phyloP scores from a whole-genome alignment of 2,888 invertebrate genomes.

The Drosophila neotestacea region DNA sequence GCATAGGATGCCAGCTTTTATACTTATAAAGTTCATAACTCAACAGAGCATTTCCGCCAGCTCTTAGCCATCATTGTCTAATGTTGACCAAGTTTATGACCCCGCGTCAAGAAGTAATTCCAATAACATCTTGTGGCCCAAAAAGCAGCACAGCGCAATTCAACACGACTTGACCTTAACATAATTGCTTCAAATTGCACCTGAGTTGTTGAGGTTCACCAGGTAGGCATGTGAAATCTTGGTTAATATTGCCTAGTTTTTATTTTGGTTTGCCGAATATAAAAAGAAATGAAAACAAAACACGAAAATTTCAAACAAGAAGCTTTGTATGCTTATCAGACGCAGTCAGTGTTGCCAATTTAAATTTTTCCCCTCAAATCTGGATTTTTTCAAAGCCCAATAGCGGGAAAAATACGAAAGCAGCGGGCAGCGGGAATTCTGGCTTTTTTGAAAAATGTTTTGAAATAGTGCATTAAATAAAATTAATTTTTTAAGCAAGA shows the following conservation, averaged over 20 bases:
- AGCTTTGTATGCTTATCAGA: conserved; percentile 60
- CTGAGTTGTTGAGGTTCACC: conserved; percentile 42
- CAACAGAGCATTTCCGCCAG: conserved; percentile 37
- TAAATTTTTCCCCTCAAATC: too few relatives aligned
- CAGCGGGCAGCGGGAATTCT: too few relatives aligned
- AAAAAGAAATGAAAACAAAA: conserved; percentile 26
- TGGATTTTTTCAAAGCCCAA: too few relatives aligned
- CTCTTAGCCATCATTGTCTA: conserved; percentile 30
- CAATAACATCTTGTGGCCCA: conserved; percentile 49
- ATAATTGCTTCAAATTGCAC: conserved; percentile 58
- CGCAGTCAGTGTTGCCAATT: not conserved
- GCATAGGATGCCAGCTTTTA: conserved; percentile 12
- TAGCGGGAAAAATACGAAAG: too few relatives aligned
- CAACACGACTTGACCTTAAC: conserved; percentile 59
- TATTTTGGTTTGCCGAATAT: conserved; percentile 29
- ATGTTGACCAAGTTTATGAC: conserved; percentile 45
- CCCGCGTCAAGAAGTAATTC: conserved; percentile 44
- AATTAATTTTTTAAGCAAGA: too few relatives aligned
- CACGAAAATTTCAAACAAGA: conserved; percentile 43
- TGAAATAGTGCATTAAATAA: too few relatives aligned
- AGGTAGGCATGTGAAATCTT: conserved; percentile 58
- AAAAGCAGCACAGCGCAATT: conserved; percentile 35
- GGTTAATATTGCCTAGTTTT: conserved; percentile 26
- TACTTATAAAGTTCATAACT: not conserved
- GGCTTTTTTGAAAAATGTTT: too few relatives aligned